Evolutionary conservation across 2,888 invertebrate species (phyloP).

Genomic region (Hypselothyrea guttata): DNA sequence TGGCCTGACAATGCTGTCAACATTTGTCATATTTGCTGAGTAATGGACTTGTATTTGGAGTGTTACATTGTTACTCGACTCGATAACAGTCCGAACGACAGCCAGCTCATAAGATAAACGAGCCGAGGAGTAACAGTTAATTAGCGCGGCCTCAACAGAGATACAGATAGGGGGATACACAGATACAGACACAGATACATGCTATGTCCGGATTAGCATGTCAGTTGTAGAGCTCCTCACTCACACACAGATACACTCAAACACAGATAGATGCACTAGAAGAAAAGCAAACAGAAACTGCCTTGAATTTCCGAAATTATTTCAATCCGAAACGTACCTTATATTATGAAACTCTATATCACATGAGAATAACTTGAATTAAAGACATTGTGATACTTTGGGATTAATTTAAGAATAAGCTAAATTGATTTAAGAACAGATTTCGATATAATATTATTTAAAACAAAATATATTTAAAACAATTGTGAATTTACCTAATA

Average conservation of each 20-base stretch:
- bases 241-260: constrained; percentile 1
- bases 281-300: constrained; percentile 15
- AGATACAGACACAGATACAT: constrained; percentile 10
- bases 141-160: constrained; percentile 67
- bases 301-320: too few species aligned
- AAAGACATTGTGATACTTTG: too few species aligned
- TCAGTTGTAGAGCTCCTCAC: constrained; percentile 6
- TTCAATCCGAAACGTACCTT: too few species aligned
- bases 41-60: constrained; percentile 26
- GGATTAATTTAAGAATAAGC: too few species aligned
- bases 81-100: constrained; percentile 48
- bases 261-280: constrained; percentile 23
- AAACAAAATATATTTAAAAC: too few species aligned
- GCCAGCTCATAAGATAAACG: constrained; percentile 55
- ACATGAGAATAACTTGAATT: too few species aligned
- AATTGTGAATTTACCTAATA: too few species aligned
- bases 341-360: too few species aligned
- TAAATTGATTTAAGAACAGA: too few species aligned
- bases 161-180: not conserved
- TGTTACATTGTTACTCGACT: constrained; percentile 22
- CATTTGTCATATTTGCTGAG: constrained; percentile 48
- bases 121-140: constrained; percentile 62
- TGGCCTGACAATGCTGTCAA: constrained; percentile 40
- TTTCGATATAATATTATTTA: too few species aligned
- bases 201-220: constrained; percentile 13